Percentiles rank a stretch among this genome's conserved stretches.
These are phyloP conservation scores for Drosophila barbarae DNA, from an alignment of 2,888 invertebrate genomes.

Conservation along the genomic window DNA sequence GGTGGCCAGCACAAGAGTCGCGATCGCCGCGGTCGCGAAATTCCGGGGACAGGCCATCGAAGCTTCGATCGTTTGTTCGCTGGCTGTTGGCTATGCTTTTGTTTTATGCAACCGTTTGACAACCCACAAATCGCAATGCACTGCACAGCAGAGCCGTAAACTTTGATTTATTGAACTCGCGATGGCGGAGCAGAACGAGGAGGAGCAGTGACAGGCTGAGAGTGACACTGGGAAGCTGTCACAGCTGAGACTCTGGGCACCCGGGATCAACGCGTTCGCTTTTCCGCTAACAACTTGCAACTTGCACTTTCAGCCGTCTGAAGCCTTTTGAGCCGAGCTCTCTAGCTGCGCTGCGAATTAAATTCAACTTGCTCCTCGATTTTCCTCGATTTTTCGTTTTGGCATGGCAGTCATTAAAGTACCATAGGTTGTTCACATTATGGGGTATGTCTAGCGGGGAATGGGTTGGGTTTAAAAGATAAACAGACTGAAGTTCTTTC, in stretches of 20 bases:
- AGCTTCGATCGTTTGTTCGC: background rate
- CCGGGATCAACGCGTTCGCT: conserved; percentile 22
- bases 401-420: conserved; percentile 29
- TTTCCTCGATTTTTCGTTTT: conserved; percentile 26
- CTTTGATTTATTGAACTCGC: conserved; percentile 60
- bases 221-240: conserved; percentile 26
- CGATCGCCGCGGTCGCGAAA: conserved; percentile 49
- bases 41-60: conserved; percentile 58
- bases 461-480: background rate
- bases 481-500: background rate
- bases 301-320: conserved; percentile 53
- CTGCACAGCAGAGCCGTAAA: conserved; percentile 46
- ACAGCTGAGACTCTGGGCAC: conserved; percentile 20
- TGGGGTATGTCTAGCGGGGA: background rate
- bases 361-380: conserved; percentile 43
- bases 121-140: conserved; percentile 36
- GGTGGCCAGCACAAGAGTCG: conserved; percentile 53
- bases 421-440: background rate
- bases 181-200: background rate
- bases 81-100: conserved; percentile 1
- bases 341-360: conserved; percentile 40
- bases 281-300: conserved; percentile 20
- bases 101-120: conserved; percentile 52
- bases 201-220: conserved; percentile 5
- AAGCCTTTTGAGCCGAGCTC: conserved; percentile 44